A percentile compares a stretch with the other conserved stretches of the same genome.
Conservation (phyloP, 2,113 vertebrate genomes). For the Megalops atlanticus region DNA sequence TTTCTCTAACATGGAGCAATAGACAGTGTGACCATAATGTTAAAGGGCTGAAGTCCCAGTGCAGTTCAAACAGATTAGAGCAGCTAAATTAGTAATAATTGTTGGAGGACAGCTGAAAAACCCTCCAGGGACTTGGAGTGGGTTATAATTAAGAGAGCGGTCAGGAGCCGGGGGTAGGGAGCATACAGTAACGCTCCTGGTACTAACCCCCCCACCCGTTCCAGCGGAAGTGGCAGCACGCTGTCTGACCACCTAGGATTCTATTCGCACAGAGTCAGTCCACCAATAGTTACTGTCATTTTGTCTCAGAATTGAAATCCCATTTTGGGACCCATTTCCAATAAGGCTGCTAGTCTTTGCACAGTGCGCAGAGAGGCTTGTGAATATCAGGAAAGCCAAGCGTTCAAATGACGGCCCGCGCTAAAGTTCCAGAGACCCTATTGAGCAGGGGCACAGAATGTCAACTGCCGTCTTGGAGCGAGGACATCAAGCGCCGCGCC, state of each 20-base stretch:
- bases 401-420: background rate
- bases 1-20: background rate
- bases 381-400: background rate
- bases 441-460: background rate
- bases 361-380: background rate
- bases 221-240: background rate
- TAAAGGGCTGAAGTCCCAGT: background rate
- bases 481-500: background rate
- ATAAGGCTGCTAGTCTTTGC: too few relatives aligned
- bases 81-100: background rate
- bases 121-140: background rate
- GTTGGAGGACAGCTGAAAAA: background rate
- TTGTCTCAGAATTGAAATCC: too few relatives aligned
- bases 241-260: background rate
- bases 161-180: background rate
- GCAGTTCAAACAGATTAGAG: background rate
- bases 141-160: constrained; percentile 2
- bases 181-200: background rate
- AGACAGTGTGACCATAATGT: background rate
- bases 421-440: background rate
- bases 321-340: too few relatives aligned
- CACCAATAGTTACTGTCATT: background rate
- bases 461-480: background rate
- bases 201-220: background rate
- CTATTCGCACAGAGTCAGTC: background rate